Percentiles rank a stretch among this genome's conserved stretches.
Conservation (phyloP, 2,113 vertebrate genomes). For the Malurus cyaneus region DNA sequence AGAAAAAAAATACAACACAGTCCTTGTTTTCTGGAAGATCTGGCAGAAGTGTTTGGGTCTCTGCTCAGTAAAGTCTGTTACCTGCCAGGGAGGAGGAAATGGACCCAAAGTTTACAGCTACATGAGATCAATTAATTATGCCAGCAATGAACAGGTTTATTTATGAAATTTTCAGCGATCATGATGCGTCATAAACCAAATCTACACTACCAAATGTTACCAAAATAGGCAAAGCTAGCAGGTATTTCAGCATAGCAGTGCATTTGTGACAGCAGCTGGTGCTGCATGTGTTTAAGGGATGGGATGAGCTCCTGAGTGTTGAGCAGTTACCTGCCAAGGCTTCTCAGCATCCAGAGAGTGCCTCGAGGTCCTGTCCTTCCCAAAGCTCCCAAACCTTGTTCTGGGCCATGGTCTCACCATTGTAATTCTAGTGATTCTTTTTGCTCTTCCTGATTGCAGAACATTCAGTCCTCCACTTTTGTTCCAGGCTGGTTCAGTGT, state of each 20-base stretch:
- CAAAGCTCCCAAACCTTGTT: not conserved
- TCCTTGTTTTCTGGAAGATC: not conserved
- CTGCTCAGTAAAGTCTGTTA: not conserved
- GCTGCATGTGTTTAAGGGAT: not conserved
- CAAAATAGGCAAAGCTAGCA: not conserved
- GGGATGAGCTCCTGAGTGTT: not conserved
- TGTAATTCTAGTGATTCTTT: not conserved
- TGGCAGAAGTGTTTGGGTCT: not conserved
- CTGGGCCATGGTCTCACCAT: rapidly evolving
- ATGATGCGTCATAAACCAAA: not conserved
- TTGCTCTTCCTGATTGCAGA: not conserved
- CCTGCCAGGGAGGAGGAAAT: not conserved
- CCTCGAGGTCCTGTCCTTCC: not conserved
- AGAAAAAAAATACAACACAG: not conserved
- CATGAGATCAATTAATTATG: not conserved
- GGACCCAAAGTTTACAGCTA: not conserved
- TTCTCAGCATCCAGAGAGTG: not conserved
- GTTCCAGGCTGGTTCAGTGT: not conserved
- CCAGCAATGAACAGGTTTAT: not conserved
- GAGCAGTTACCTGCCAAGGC: not conserved
- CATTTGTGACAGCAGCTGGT: not conserved
- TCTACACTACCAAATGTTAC: not conserved
- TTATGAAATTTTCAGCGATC: not conserved
- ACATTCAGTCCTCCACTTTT: not conserved
- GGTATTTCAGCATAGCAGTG: not conserved